These are phyloP conservation scores for Myotis daubentonii DNA, from an alignment of 2,797 vertebrate species.

Conservation along the genomic window DNA sequence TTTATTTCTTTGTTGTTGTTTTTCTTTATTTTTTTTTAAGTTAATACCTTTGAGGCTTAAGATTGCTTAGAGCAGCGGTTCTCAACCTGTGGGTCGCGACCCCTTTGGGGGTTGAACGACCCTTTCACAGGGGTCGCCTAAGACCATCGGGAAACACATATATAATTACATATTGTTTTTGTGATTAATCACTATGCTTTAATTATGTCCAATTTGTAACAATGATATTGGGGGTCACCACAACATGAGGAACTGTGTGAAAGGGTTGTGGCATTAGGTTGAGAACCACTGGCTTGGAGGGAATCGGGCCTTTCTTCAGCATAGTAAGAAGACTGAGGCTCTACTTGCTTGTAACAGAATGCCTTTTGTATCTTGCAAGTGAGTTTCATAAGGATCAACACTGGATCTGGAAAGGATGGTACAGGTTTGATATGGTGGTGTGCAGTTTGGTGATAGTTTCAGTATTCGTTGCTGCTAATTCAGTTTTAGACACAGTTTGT, in stretches of 20 bases:
- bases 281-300: neutral
- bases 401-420: neutral
- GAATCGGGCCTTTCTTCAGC: neutral
- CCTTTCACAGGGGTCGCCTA: no score
- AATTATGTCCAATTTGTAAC: no score
- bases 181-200: no score
- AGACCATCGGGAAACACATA: no score
- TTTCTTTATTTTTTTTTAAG: neutral
- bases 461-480: neutral
- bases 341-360: neutral
- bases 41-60: neutral
- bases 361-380: neutral
- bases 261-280: no score
- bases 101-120: no score
- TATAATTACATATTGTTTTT: no score
- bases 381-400: slow-evolving; percentile 23
- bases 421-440: neutral
- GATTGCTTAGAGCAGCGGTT: neutral
- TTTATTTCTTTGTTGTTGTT: neutral
- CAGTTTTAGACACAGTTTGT: slow-evolving; percentile 13
- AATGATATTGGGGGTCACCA: no score
- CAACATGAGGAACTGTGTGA: no score
- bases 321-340: neutral
- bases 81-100: no score
- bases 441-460: neutral